These are phyloP conservation scores for Ophiodon elongatus DNA, from an alignment of 2,113 vertebrate genomes.

Conservation along the genomic window DNA sequence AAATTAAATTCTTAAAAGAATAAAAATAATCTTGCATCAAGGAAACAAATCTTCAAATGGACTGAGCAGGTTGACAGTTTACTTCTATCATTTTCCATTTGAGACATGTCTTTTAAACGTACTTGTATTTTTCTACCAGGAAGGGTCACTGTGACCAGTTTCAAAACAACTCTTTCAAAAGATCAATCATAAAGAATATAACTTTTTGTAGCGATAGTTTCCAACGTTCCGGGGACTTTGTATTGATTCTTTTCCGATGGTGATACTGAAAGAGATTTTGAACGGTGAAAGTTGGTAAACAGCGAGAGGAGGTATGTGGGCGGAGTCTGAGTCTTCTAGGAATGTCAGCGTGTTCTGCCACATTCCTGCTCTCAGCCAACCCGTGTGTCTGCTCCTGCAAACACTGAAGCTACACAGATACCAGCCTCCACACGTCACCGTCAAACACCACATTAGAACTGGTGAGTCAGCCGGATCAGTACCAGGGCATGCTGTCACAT, in stretches of 20 bases:
- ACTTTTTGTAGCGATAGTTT: not conserved
- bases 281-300: slow-evolving; percentile 34
- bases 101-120: too few relatives aligned
- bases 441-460: too few relatives aligned
- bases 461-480: too few relatives aligned
- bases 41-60: not conserved
- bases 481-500: too few relatives aligned
- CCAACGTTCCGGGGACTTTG: not conserved
- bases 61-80: not conserved
- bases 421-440: too few relatives aligned
- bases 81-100: not conserved
- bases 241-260: not conserved
- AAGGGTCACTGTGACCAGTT: not conserved
- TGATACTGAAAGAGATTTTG: slow-evolving; percentile 20
- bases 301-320: slow-evolving; percentile 56
- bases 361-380: slow-evolving; percentile 68
- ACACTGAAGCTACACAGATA: too few relatives aligned
- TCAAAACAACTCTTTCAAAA: not conserved
- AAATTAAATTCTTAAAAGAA: not conserved
- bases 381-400: slow-evolving; percentile 16
- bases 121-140: not conserved
- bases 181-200: not conserved
- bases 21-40: not conserved
- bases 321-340: slow-evolving; percentile 54
- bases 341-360: slow-evolving; percentile 66